Conservation (phyloP, 2,797 vertebrate species). For the Takifugu rubripes region DNA sequence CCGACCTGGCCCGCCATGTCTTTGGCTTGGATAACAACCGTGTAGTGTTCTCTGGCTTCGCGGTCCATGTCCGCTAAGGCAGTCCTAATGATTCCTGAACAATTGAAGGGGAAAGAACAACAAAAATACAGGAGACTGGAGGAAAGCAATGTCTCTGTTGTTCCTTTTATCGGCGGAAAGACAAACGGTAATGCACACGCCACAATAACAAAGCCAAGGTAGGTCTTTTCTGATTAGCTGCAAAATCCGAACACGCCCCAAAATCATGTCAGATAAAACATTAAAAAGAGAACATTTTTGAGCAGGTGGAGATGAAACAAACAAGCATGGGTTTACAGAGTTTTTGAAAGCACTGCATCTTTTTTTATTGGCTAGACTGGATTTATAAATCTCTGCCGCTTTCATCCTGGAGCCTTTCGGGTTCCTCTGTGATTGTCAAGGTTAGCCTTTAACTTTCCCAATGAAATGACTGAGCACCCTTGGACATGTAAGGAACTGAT, state of each 20-base stretch:
- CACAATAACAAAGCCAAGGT: no score
- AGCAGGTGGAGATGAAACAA: no score
- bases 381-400: slow-evolving; percentile 14
- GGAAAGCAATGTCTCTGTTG: background rate
- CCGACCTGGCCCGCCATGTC: slow-evolving; percentile 99
- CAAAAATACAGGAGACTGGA: background rate
- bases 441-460: slow-evolving; percentile 33
- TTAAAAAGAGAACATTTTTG: no score
- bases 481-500: slow-evolving; percentile 39
- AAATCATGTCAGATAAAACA: no score
- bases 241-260: no score
- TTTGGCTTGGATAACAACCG: slow-evolving; percentile 98
- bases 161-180: no score
- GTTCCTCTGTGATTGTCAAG: slow-evolving; percentile 37
- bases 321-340: no score
- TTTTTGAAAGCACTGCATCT: background rate
- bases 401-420: slow-evolving; percentile 34
- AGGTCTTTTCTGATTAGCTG: no score
- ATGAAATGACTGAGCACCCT: slow-evolving; percentile 59
- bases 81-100: slow-evolving; percentile 92
- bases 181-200: background rate
- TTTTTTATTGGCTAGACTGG: slow-evolving; percentile 17
- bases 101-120: background rate
- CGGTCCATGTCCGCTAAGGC: slow-evolving; percentile 97
- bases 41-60: slow-evolving; percentile 96